Evolutionary conservation across 92 coral and sea anemone genomes (phyloP), one percentile per base, ranked within the genome.

Genomic region (Chrysogorgia sp.): DNA sequence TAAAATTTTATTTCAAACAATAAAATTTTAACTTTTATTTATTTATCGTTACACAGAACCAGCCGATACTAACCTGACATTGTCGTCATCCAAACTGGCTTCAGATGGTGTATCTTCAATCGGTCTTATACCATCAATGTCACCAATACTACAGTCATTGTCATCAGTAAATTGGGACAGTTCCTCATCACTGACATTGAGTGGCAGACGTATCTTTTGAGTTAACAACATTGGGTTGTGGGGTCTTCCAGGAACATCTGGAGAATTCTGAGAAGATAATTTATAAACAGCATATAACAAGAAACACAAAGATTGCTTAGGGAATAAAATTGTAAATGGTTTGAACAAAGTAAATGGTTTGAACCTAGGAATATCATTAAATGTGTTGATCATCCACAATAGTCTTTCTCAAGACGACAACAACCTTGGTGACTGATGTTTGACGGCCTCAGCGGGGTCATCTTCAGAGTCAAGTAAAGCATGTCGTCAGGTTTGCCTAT

Each of bases 21-120:
- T 3, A 62, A 62, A n/a, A 62, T 15, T 24, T 22, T n/a, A 12
- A 4, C 43, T 4, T 37, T 37, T 37, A 37, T 37, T 5, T 37
- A 4, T 37, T 4, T 37, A 37, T 37, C 5, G 43, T 37, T 37
- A 4, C 6, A 5, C 43, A 4, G 12, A 5, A 4, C 5, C 12
- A 37, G 5, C 5, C 53, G n/a, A 6, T 47, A 65, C 12, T 4
- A 61, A 75, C 35, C 82, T 74, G 19, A 17, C 13, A 10, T 71
- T 63, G n/a, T 41, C 65, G 10, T 68, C 79, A 45, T 78, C 79
- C 25, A 14, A 28, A 50, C 86, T 82, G 33, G 83, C 70, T 63
- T 91, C 93, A 0, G 96, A 88, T 19, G 81, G 85, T 45, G 91
- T 85, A 74, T 96, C 99, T 67, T 87, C 85, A 28, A 96, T 63